Evolutionary conservation across 2,797 vertebrate genomes (phyloP).

Genomic region (Pogonophryne albipinna): DNA sequence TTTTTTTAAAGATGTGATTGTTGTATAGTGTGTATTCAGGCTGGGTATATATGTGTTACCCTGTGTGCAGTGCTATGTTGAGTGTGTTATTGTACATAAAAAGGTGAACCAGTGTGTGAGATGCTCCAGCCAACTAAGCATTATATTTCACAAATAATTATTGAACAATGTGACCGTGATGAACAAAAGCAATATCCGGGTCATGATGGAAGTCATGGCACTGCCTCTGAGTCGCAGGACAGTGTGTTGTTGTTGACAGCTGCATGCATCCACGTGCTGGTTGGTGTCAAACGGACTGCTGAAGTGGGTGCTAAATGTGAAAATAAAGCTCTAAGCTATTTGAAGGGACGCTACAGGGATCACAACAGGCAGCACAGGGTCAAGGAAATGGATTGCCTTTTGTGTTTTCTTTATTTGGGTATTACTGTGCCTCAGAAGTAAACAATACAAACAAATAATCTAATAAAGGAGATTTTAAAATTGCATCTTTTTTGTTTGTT

Average conservation of each 20-base stretch:
- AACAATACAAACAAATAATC: conserved; percentile 64
- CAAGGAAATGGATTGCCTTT: conserved; percentile 52
- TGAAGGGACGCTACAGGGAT: conserved; percentile 47
- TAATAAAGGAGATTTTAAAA: conserved; percentile 24
- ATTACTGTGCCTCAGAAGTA: conserved; percentile 71
- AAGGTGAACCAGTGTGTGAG: conserved; percentile 38
- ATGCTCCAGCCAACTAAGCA: conserved; percentile 41
- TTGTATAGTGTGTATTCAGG: conserved; percentile 51
- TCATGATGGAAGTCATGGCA: conserved; percentile 12
- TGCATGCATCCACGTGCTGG: conserved; percentile 21
- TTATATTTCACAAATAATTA: conserved; percentile 33
- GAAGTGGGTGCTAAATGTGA: conserved; percentile 67
- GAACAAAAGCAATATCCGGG: conserved; percentile 40
- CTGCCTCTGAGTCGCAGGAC: conserved; percentile 34
- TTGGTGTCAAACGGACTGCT: conserved; percentile 51
- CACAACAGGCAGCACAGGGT: conserved; percentile 28
- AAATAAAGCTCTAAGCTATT: conserved; percentile 56
- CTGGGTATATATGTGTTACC: conserved; percentile 56
- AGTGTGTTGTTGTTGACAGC: conserved; percentile 30
- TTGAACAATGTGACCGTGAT: conserved; percentile 12
- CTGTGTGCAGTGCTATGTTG: conserved; percentile 67
- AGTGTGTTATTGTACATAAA: conserved; percentile 61
- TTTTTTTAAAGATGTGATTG: conserved; percentile 49
- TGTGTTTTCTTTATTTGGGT: conserved; percentile 64
- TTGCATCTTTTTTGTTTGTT: background rate